Evolutionary conservation across 1,140 invertebrate species (phyloP), one percentile per base, ranked within the genome.

Genomic region (Cydia amplana): DNA sequence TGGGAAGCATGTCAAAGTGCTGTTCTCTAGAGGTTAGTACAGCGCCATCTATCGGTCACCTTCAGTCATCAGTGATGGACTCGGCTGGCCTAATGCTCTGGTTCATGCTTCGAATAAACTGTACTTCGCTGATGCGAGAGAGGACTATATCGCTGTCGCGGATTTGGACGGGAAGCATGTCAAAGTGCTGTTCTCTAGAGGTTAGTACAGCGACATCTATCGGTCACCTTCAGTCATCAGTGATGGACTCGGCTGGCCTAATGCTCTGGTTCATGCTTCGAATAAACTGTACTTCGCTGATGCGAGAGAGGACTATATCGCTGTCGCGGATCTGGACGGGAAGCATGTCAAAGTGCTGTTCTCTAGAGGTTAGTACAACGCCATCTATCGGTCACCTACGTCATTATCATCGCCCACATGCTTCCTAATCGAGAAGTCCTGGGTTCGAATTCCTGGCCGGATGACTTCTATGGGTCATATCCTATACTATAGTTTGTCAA

Each of bases 261-360:
- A 25, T 25, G 25, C 25, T 3, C 25, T 25, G 3, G 25, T 94
- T 23, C 95, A 95, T 80, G 95, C 96, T 83, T 95, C 95, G 0
- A 90, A 94, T 73, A 95, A 96, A 88, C 87, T 97, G 3, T 97
- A 96, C 90, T 97, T 96, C 94, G 96, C 96, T 0, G 96, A 97
- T 90, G 96, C 96, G 6, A 85, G 95, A 51, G 95, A 96, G 88
- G 96, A 97, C 88, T 97, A 96, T 85, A 95, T 97, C 55, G 96
- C 96, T 14, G 95, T 96, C 7, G 94, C 95, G 10, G 95, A 97
- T 90, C 93, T 97, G 12, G 94, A 97, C 84, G 96, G 96, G 32
- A 93, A 94, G 63, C 94, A 95, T 85, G 89, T 94, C 25, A 94
- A 91, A 83, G 94, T 94, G 67, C 93, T 95, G 25, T 94, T 94